Evolutionary conservation across 2,888 invertebrate genomes (phyloP).

Genomic region (Eurytoma californica): DNA sequence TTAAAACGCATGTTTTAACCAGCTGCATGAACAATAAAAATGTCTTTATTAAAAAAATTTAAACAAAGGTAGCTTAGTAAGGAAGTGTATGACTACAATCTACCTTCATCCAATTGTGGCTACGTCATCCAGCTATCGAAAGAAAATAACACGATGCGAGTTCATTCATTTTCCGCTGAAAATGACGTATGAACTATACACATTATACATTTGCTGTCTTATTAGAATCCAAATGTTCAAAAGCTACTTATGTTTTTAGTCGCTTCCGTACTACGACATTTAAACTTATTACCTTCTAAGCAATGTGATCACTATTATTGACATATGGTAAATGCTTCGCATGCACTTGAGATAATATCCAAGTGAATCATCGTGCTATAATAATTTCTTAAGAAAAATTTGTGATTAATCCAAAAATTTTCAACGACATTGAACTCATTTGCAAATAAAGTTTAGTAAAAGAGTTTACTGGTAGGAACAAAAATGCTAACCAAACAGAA

Average conservation of each 20-base stretch:
- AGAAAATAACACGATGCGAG: conserved; percentile 31
- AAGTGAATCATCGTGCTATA: conserved; percentile 8
- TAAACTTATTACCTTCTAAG: neutral
- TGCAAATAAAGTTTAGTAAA: conserved; percentile 2
- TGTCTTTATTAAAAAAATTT: neutral
- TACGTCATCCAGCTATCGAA: conserved; percentile 18
- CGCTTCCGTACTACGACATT: neutral
- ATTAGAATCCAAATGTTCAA: neutral
- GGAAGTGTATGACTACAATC: conserved; percentile 10
- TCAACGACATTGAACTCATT: neutral
- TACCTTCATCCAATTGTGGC: conserved; percentile 4
- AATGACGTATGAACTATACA: neutral
- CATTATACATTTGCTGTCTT: neutral
- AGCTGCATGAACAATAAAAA: no score
- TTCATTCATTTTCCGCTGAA: conserved; percentile 28
- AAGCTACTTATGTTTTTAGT: neutral
- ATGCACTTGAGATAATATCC: neutral
- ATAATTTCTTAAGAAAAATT: conserved; percentile 2
- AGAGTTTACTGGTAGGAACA: neutral
- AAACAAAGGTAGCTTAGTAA: conserved; percentile 20
- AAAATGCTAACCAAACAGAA: neutral
- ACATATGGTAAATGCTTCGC: neutral
- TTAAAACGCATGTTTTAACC: no score
- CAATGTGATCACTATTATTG: neutral
- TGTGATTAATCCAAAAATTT: conserved; percentile 13